Evolutionary conservation across 30 jellyfish, hydroid and myxozoan genomes (phyloP).

Genomic region (Sanderia malayensis): DNA sequence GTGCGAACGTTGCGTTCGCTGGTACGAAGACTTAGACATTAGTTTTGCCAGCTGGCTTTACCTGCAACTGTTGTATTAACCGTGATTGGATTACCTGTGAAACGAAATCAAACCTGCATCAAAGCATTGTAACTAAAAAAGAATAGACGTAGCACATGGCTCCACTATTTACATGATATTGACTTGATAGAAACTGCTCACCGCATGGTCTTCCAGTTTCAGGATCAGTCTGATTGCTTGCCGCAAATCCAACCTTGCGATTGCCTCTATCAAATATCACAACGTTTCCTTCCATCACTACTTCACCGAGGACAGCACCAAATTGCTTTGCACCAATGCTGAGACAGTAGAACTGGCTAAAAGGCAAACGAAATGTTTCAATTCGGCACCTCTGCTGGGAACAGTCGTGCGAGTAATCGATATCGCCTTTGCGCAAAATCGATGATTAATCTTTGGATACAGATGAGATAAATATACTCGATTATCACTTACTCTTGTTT

Average conservation of each 20-base stretch:
- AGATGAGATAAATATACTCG: too few species aligned
- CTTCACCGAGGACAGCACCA: slow-evolving; percentile 99
- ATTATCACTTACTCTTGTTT: slow-evolving; percentile 87
- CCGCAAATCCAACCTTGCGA: slow-evolving; percentile 94
- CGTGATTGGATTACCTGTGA: slow-evolving; percentile 71
- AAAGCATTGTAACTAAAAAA: too few species aligned
- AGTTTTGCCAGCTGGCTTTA: neutral
- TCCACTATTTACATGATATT: neutral
- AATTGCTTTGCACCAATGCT: slow-evolving; percentile 98
- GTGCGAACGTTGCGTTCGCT: too few species aligned
- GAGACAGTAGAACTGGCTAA: slow-evolving; percentile 87
- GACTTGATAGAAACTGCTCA: slow-evolving; percentile 29
- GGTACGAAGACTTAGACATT: too few species aligned
- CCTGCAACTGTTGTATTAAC: slow-evolving; percentile 87
- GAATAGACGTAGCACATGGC: too few species aligned
- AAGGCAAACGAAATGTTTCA: too few species aligned
- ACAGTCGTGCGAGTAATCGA: too few species aligned
- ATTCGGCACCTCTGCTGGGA: too few species aligned
- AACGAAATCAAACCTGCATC: too few species aligned
- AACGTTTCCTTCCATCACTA: slow-evolving; percentile 96
- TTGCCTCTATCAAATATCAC: slow-evolving; percentile 94
- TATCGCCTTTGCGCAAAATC: too few species aligned
- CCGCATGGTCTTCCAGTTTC: slow-evolving; percentile 97
- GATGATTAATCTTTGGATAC: too few species aligned
- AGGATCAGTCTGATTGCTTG: slow-evolving; percentile 94